Conservation (phyloP, 2,888 invertebrate genomes). For the Drosophila pegasa region DNA sequence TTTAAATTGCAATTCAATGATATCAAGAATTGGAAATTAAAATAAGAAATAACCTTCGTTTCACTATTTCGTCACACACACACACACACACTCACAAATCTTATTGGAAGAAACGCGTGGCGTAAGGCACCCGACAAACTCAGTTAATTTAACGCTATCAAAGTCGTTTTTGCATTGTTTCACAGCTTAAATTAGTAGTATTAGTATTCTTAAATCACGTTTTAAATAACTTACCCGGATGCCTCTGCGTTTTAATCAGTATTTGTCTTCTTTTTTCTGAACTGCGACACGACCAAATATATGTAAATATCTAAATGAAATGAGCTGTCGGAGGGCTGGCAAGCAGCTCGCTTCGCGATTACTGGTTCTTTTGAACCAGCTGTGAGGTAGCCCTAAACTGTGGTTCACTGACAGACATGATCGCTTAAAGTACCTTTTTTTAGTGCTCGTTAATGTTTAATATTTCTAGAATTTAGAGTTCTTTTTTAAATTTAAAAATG, state of each 20-base stretch:
- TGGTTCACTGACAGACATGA: neutral
- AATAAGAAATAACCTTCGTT: constrained; percentile 39
- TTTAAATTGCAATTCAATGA: neutral
- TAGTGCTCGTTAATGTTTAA: neutral
- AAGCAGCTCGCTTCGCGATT: neutral
- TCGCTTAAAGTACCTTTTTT: neutral
- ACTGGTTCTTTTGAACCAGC: constrained; percentile 19
- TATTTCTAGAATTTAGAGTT: neutral
- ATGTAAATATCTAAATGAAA: constrained; percentile 62
- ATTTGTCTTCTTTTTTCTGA: constrained; percentile 64
- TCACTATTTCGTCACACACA: constrained; percentile 55
- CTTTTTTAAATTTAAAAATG: neutral
- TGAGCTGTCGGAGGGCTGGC: constrained; percentile 24
- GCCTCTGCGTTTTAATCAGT: constrained; percentile 75
- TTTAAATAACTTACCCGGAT: constrained; percentile 71
- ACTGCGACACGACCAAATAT: constrained; percentile 61
- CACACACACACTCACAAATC: constrained; percentile 26
- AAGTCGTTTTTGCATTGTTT: constrained; percentile 55
- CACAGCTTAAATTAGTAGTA: constrained; percentile 16
- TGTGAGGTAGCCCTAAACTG: neutral
- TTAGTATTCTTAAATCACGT: neutral
- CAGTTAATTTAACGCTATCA: constrained; percentile 28
- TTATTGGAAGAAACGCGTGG: constrained; percentile 69
- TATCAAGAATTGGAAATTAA: constrained; percentile 1
- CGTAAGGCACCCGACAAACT: constrained; percentile 41